Evolutionary conservation across 2,888 invertebrate genomes (phyloP).

Genomic region (Cancer borealis): DNA sequence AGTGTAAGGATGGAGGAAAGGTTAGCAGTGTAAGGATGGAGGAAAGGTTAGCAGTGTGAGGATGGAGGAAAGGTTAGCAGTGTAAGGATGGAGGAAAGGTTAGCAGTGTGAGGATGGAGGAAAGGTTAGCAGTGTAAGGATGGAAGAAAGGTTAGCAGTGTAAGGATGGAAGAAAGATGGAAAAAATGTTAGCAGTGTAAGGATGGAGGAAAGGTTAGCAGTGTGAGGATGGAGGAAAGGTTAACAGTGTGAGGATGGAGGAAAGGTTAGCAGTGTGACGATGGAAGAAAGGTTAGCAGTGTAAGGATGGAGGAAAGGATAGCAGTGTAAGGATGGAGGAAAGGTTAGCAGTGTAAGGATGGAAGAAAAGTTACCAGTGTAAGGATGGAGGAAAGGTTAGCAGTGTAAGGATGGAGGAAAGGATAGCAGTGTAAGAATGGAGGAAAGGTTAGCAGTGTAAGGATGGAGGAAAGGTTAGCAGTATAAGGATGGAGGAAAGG

Average conservation of each 20-base stretch:
- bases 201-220: too few relatives aligned
- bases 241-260: neutral
- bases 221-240: neutral
- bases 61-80: neutral
- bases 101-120: neutral
- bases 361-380: too few relatives aligned
- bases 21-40: neutral
- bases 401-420: neutral
- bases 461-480: neutral
- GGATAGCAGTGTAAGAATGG: too few relatives aligned
- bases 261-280: neutral
- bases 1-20: neutral
- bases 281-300: constrained; percentile 16
- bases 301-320: too few relatives aligned
- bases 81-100: too few relatives aligned
- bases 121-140: neutral
- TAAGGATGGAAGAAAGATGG: constrained; percentile 25
- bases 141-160: neutral
- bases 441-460: neutral
- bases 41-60: neutral
- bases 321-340: neutral
- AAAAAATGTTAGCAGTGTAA: too few relatives aligned
- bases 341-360: too few relatives aligned
- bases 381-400: neutral
- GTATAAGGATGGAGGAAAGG: neutral